Percentiles rank a stretch among this genome's conserved stretches.
phyloP scores from a whole-genome alignment of 2,888 invertebrate genomes.

The Drosophila mimica region DNA sequence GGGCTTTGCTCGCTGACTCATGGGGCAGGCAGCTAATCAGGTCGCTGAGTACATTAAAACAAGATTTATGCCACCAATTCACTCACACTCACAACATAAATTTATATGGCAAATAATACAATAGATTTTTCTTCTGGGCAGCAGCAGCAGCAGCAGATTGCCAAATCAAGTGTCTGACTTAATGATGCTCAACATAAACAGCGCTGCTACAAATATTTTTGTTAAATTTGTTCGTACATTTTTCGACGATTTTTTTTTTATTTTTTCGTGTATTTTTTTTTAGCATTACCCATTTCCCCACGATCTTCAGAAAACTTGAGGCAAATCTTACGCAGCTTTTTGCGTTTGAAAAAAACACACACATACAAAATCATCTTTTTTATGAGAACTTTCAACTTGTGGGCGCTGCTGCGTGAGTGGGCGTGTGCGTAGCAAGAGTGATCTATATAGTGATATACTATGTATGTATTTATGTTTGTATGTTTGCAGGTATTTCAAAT shows the following conservation, averaged over 20 bases:
- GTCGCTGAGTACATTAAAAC: conserved; percentile 72
- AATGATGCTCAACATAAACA: conserved; percentile 80
- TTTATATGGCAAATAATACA: conserved; percentile 79
- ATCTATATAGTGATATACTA: conserved; percentile 9
- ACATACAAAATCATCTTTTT: conserved; percentile 44
- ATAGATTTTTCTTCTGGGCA: conserved; percentile 52
- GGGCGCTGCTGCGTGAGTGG: conserved; percentile 47
- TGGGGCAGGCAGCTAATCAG: conserved; percentile 60
- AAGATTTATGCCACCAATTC: conserved; percentile 65
- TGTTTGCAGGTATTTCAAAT: conserved; percentile 68
- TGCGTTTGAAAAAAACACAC: conserved; percentile 26
- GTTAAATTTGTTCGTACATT: conserved; percentile 33
- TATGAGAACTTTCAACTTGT: conserved; percentile 80
- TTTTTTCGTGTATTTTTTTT: conserved; percentile 24
- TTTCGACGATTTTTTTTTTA: conserved; percentile 18
- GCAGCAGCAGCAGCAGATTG: conserved; percentile 59
- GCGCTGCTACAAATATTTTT: conserved; percentile 45
- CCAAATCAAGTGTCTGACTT: conserved; percentile 80
- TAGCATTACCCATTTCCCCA: conserved; percentile 37
- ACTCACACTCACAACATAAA: conserved; percentile 48
- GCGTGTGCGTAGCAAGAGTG: conserved; percentile 37
- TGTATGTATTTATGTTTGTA: conserved; percentile 23
- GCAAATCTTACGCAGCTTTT: conserved; percentile 42
- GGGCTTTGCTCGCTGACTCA: conserved; percentile 51
- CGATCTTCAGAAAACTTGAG: conserved; percentile 19